Conservation (phyloP, 2,888 invertebrate species). For the Spilosoma lubricipeda region DNA sequence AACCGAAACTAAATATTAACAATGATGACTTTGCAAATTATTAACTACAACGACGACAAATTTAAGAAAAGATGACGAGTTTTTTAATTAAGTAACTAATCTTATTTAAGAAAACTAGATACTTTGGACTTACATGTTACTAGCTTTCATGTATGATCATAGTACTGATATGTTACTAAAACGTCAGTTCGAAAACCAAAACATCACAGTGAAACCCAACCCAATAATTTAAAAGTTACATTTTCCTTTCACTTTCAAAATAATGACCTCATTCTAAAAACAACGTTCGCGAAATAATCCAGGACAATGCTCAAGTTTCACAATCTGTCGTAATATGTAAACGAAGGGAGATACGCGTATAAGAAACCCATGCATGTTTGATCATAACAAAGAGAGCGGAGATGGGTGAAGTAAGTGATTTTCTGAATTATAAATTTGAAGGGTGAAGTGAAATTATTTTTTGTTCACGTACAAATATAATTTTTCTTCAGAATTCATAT, state of each 20-base stretch:
- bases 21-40: constrained; percentile 7
- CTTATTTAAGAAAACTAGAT: not conserved
- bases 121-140: not conserved
- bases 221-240: not conserved
- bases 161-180: not conserved
- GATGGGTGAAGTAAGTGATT: constrained; percentile 45
- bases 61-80: not conserved
- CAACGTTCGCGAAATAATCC: constrained; percentile 26
- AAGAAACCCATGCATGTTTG: constrained; percentile 38
- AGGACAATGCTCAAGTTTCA: constrained; percentile 35
- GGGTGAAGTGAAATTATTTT: constrained; percentile 25
- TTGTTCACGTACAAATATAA: constrained; percentile 19
- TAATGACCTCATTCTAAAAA: constrained; percentile 12
- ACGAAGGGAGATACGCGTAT: constrained; percentile 20
- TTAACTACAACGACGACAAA: not conserved
- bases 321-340: constrained; percentile 38
- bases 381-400: constrained; percentile 34
- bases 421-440: constrained; percentile 48
- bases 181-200: not conserved
- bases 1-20: constrained; percentile 20
- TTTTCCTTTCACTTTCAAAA: constrained; percentile 3
- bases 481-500: not conserved
- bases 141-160: not conserved
- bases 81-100: not conserved
- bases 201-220: not conserved